These are phyloP conservation scores for Drosophila tripunctata DNA, from an alignment of 2,888 invertebrate species.

Conservation along the genomic window DNA sequence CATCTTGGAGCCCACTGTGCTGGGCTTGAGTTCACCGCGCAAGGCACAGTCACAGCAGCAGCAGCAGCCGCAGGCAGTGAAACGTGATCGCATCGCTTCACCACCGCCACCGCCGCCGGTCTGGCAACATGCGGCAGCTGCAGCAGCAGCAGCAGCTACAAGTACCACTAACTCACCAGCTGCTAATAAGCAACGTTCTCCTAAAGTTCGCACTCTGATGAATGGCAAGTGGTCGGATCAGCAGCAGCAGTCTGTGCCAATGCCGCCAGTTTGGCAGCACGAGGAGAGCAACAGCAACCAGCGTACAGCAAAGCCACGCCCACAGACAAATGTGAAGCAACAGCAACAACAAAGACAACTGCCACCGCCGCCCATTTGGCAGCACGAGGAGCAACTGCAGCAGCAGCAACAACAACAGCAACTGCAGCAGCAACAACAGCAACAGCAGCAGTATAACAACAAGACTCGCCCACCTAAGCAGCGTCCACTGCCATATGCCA, in stretches of 20 bases:
- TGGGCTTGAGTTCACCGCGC: constrained; percentile 59
- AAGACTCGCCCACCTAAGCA: not conserved
- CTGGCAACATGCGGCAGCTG: constrained; percentile 23
- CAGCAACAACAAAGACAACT: constrained; percentile 12
- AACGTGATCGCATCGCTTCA: constrained; percentile 11
- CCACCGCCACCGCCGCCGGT: constrained; percentile 35
- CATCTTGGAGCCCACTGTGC: constrained; percentile 72
- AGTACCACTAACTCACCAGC: too few species aligned
- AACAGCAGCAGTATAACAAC: not conserved
- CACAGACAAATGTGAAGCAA: not conserved
- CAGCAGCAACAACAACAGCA: not conserved
- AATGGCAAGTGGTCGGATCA: constrained; percentile 29
- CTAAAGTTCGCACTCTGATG: constrained; percentile 14
- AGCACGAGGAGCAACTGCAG: constrained; percentile 1
- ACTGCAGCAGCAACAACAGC: not conserved
- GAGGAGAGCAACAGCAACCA: constrained; percentile 36
- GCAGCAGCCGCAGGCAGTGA: too few species aligned
- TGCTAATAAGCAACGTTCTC: constrained; percentile 5
- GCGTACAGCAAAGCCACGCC: constrained; percentile 24
- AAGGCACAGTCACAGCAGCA: constrained; percentile 41
- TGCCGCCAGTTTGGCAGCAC: constrained; percentile 43
- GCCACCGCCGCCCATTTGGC: constrained; percentile 17
- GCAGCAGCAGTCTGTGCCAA: constrained; percentile 25
- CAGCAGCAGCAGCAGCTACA: not conserved
- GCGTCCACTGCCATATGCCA: constrained; percentile 18